These are phyloP conservation scores for Proterorhinus semilunaris DNA, from an alignment of 2,113 vertebrate genomes.

Conservation along the genomic window DNA sequence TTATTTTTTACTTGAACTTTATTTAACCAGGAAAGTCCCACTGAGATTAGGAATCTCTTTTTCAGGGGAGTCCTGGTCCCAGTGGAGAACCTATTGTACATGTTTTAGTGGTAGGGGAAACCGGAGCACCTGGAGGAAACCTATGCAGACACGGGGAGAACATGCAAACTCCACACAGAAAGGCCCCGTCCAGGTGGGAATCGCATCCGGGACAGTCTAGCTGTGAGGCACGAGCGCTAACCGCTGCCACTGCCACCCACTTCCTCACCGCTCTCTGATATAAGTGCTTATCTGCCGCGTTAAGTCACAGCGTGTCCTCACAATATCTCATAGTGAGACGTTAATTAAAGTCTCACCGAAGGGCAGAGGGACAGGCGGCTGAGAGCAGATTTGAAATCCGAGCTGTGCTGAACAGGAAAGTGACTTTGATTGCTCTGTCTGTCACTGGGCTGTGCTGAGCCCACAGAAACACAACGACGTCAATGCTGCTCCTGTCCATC, in stretches of 20 bases:
- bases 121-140: too few species aligned
- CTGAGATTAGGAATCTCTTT: too few species aligned
- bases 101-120: too few species aligned
- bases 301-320: constrained; percentile 1
- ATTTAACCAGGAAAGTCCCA: too few species aligned
- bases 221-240: too few species aligned
- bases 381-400: background rate
- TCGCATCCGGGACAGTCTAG: too few species aligned
- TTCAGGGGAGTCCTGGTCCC: too few species aligned
- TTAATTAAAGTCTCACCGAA: background rate
- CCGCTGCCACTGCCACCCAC: background rate
- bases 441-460: constrained; percentile 35
- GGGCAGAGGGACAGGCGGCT: background rate
- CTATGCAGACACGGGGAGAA: too few species aligned
- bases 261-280: background rate
- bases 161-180: too few species aligned
- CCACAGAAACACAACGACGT: constrained; percentile 29
- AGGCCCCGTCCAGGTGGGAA: too few species aligned
- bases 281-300: constrained; percentile 1
- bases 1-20: too few species aligned
- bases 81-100: too few species aligned
- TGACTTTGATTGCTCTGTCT: constrained; percentile 29
- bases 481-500: background rate
- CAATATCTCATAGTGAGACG: background rate
- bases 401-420: constrained; percentile 9